Base-by-base conservation (phyloP, 2,797 vertebrate species). In the Aulostomus chinensis region DNA sequence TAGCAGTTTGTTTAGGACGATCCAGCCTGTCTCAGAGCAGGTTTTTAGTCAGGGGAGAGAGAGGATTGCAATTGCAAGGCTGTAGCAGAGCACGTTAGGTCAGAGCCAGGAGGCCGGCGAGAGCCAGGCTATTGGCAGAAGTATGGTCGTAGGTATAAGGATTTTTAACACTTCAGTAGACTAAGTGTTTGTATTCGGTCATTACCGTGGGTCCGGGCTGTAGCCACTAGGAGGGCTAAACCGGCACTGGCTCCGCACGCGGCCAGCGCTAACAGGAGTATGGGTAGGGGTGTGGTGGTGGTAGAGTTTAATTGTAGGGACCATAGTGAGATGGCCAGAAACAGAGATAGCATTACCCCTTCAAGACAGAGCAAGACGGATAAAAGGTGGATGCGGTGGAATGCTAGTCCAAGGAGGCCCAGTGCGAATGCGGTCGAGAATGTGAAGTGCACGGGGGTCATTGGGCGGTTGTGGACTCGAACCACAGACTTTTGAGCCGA, bases 81-180 rank as follows among this genome's bases (percentile, higher is more conserved):
- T 78, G 0, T 78, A 42, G 0, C 10, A 0, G 0, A 53, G 30
- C 0, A 47, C 1, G 0, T 35, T 2, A 0, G 56, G 7, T 10
- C 79, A 86, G 0, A 86, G 4, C 5, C 56, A 58, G 20, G 78
- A 65, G 0, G 1, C 0, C 0, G 57, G 1, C 0, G n/a, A 0
- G 0, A 70, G 0, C 0, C 62, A 73, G 0, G 18, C 9, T 1
- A 60, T 52, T 0, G 64, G 68, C 0, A 81, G 2, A 0, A 88
- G 1, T 0, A 82, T 63, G 0, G 80, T 1, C 0, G 79, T 78
- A 0, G 79, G 73, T 0, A 70, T 3, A 0, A 83, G 0, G 0
- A 86, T 58, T 64, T 73, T 84, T 88, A 87, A 3, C 86, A 88
- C 79, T 84, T 73, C 11, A 87, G 10, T 0, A 86, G 52, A 0